A percentile compares a stretch with the other conserved stretches of the same genome.
These are phyloP conservation scores for Drosophila quasianomalipes DNA, from an alignment of 2,888 invertebrate genomes.

Conservation along the genomic window DNA sequence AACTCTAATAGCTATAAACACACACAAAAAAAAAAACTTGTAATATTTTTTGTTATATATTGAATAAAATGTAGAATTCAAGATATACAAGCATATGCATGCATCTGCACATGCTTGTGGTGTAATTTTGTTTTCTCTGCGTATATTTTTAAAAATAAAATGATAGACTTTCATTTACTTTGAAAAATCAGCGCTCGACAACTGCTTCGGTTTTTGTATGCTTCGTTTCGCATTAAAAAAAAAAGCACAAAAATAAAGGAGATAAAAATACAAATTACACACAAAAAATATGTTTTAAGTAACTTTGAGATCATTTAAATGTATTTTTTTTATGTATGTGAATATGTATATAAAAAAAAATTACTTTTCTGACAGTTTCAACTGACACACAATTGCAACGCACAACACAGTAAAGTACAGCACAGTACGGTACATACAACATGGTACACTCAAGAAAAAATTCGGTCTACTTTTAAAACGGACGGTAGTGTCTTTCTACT, in stretches of 20 bases:
- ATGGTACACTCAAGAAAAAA: conserved; percentile 1
- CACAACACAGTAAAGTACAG: conserved; percentile 2
- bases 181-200: conserved; percentile 52
- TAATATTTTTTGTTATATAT: conserved; percentile 36
- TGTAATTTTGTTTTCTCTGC: conserved; percentile 30
- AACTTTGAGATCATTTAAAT: conserved; percentile 82
- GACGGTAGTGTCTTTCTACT: not conserved
- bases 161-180: conserved; percentile 1
- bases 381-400: conserved; percentile 8
- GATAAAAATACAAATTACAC: conserved; percentile 68
- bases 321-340: conserved; percentile 69
- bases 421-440: conserved; percentile 3
- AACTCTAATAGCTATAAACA: conserved; percentile 53
- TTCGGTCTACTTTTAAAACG: not conserved
- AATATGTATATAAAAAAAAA: conserved; percentile 48
- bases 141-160: conserved; percentile 9
- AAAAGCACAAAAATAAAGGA: conserved; percentile 20
- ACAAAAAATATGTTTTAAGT: conserved; percentile 76
- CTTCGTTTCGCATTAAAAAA: conserved; percentile 12
- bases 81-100: conserved; percentile 17
- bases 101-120: conserved; percentile 26
- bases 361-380: conserved; percentile 20
- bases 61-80: conserved; percentile 50
- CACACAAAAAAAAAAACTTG: conserved; percentile 48
- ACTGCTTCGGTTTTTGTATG: conserved; percentile 30